phyloP scores from a whole-genome alignment of 2,888 invertebrate genomes.

The Byasa hedistus region DNA sequence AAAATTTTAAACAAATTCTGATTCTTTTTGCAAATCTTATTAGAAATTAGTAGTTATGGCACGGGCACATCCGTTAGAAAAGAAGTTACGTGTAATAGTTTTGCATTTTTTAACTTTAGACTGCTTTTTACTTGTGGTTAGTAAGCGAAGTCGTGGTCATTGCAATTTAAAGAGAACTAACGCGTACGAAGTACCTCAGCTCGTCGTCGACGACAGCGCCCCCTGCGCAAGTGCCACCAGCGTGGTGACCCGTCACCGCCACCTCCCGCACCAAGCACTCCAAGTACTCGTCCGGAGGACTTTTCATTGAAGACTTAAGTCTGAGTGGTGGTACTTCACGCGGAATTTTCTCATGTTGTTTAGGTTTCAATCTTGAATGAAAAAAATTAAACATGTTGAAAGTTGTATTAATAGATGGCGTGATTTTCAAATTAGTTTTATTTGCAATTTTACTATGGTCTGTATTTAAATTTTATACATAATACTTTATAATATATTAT shows the following conservation, averaged over 20 bases:
- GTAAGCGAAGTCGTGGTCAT: too few species aligned
- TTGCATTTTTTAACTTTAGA: background rate
- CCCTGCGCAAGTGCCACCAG: slow-evolving; percentile 88
- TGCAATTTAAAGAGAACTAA: too few species aligned
- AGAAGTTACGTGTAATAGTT: background rate
- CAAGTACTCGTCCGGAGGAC: slow-evolving; percentile 77
- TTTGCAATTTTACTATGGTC: too few species aligned
- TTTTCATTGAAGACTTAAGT: slow-evolving; percentile 27
- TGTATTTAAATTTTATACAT: too few species aligned
- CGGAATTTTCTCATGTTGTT: slow-evolving; percentile 12
- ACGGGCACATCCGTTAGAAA: too few species aligned
- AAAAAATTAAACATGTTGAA: slow-evolving; percentile 36
- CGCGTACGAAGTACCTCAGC: slow-evolving; percentile 70
- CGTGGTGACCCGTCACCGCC: slow-evolving; percentile 88
- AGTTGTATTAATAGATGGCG: too few species aligned
- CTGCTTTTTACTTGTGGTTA: too few species aligned
- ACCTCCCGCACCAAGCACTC: slow-evolving; percentile 83
- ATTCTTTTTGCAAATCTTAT: too few species aligned
- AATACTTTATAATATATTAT: too few species aligned
- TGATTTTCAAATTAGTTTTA: too few species aligned
- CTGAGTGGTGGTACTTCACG: slow-evolving; percentile 6
- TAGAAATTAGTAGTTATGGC: too few species aligned
- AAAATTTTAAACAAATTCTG: too few species aligned
- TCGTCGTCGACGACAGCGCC: slow-evolving; percentile 86
- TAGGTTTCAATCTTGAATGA: slow-evolving; percentile 31